Conservation (phyloP, 2,113 vertebrate species). For the Gymnocephalus cernua region DNA sequence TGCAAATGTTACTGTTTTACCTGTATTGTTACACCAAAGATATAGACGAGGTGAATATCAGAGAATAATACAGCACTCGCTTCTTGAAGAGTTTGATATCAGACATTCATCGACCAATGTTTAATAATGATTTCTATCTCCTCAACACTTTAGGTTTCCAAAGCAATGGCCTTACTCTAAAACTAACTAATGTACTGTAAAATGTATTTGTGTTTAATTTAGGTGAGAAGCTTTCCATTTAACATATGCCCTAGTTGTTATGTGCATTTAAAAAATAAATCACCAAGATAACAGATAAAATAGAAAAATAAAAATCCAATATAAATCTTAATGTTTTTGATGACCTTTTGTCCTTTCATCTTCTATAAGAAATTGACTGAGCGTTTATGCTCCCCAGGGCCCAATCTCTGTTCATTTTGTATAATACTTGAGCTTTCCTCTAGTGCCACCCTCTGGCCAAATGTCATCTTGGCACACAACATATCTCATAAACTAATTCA, state of each 20-base stretch:
- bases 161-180: no score
- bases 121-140: background rate
- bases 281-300: no score
- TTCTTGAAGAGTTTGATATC: background rate
- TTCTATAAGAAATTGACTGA: no score
- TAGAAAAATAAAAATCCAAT: no score
- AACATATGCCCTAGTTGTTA: no score
- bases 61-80: background rate
- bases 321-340: no score
- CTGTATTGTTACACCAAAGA: conserved; percentile 73
- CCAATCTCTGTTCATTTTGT: background rate
- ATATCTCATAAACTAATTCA: background rate
- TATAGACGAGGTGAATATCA: background rate
- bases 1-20: conserved; percentile 91
- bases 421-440: background rate
- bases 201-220: no score
- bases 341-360: no score
- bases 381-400: background rate
- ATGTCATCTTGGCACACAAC: background rate
- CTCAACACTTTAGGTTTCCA: no score
- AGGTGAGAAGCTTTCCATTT: no score
- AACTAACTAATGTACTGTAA: no score
- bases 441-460: background rate
- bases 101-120: background rate
- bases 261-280: no score